Evolutionary conservation across 2,113 vertebrate species (phyloP).

Genomic region (Gobius niger): DNA sequence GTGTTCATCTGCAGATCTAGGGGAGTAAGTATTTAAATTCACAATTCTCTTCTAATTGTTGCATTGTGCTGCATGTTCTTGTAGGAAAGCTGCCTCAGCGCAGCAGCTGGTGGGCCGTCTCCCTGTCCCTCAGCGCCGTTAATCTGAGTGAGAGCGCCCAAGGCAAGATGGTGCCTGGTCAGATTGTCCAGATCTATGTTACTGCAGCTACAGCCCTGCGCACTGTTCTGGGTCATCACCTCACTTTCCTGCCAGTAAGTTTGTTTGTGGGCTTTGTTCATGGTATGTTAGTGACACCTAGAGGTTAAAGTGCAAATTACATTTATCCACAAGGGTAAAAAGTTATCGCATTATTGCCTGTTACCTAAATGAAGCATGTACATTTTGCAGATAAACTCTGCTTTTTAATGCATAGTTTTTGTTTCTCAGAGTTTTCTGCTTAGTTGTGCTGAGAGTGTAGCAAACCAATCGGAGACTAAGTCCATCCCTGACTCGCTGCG

Average conservation of each 20-base stretch:
- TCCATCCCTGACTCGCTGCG: conserved; percentile 84
- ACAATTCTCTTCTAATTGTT: background rate
- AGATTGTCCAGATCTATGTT: conserved; percentile 89
- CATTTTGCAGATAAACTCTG: background rate
- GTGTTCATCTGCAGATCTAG: background rate
- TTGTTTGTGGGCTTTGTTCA: no score
- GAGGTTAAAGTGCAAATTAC: no score
- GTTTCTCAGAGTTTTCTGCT: conserved; percentile 86
- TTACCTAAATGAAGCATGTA: no score
- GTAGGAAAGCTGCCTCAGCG: conserved; percentile 88
- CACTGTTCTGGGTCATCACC: conserved; percentile 83
- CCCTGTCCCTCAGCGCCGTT: conserved; percentile 91
- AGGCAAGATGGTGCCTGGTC: conserved; percentile 86
- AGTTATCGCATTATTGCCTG: no score
- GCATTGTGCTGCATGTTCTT: conserved; percentile 2
- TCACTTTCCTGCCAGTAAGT: conserved; percentile 88
- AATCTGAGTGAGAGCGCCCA: conserved; percentile 93
- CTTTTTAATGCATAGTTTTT: background rate
- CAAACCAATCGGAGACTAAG: conserved; percentile 78
- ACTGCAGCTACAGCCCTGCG: conserved; percentile 89
- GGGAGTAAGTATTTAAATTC: background rate
- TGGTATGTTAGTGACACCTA: no score
- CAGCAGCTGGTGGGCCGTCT: conserved; percentile 84
- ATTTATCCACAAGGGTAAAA: no score
- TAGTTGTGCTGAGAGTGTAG: conserved; percentile 84